Evolutionary conservation across 2,797 vertebrate genomes (phyloP).

Genomic region (Myripristis jacobus): DNA sequence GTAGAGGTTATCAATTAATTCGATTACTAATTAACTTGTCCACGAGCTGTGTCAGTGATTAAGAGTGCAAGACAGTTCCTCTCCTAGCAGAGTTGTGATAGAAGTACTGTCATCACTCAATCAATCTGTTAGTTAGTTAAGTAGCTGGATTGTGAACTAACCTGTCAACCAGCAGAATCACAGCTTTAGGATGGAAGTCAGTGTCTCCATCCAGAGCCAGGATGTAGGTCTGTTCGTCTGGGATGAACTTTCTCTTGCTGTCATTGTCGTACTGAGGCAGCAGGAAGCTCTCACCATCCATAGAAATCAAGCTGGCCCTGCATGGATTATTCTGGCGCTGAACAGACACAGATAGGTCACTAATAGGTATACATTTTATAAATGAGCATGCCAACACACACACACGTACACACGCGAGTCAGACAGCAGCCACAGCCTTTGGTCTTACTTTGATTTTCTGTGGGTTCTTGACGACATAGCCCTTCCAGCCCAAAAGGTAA

Average conservation of each 20-base stretch:
- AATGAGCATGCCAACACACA: neutral
- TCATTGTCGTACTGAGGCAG: slow-evolving; percentile 77
- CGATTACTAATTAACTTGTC: neutral
- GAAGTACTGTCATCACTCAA: neutral
- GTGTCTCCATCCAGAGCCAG: slow-evolving; percentile 88
- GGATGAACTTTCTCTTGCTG: slow-evolving; percentile 80
- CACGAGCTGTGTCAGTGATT: neutral
- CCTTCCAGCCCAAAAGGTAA: slow-evolving; percentile 88
- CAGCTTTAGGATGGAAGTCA: slow-evolving; percentile 86
- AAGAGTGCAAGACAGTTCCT: neutral
- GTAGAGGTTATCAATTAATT: neutral
- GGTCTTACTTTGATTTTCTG: slow-evolving; percentile 79
- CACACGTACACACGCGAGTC: neutral
- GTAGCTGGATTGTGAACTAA: slow-evolving; percentile 27
- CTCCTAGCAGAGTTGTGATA: neutral
- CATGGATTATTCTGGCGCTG: slow-evolving; percentile 73
- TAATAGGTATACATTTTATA: slow-evolving; percentile 11
- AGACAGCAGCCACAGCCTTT: no score
- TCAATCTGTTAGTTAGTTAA: neutral
- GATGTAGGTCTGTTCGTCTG: slow-evolving; percentile 84
- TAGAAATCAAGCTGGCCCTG: slow-evolving; percentile 79
- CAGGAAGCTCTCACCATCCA: slow-evolving; percentile 76
- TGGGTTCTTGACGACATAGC: slow-evolving; percentile 84
- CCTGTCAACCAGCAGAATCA: slow-evolving; percentile 86
- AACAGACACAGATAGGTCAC: neutral